Base-by-base conservation (phyloP, 2,888 invertebrate genomes). In the Antitype chi region DNA sequence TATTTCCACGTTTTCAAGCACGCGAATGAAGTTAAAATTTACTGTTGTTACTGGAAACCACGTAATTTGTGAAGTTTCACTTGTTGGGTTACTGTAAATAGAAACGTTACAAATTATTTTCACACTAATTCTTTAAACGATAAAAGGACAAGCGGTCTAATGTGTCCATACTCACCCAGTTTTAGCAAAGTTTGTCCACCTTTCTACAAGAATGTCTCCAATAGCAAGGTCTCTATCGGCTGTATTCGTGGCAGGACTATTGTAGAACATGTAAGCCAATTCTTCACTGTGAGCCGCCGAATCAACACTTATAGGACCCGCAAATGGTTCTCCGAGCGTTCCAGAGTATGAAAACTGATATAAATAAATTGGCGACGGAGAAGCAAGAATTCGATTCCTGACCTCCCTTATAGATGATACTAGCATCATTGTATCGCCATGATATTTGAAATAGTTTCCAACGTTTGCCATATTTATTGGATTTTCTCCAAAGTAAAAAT, bases 271-370 rank as follows among this genome's bases (percentile, higher is more conserved):
- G 81, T 95, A 96, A 11, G 94, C 93, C 64, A 96, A 87, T 87
- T 96, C 96, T 90, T 95, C 95, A 80, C 94, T 92, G 53, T 96
- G 96, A 20, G 92, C 93, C 47, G 95, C 94, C 49, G 90, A 90
- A 0, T 92, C 86, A 15, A 94, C 88, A 57, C 83, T 78, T 20
- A 95, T 15, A 25, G 94, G 93, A 32, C 93, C 93, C 13, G 88
- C 89, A 77, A 95, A 93, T 28, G 92, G 88, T 78, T 90, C 88
- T 62, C 94, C 95, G 59, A 95, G 87, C 20, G 81, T 52, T 23
- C 96, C 95, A 84, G 93, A 93, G 75, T 96, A 96, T 20, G 96
- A 96, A 90, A 96, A 96, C 81, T 96, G 94, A 84, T 96, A 96
- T 55, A 96, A 83, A 89, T 94, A 96, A 6, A 94, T 86, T 28